These are phyloP conservation scores for Corapipo altera DNA, from an alignment of 2,113 vertebrate species.

Conservation along the genomic window DNA sequence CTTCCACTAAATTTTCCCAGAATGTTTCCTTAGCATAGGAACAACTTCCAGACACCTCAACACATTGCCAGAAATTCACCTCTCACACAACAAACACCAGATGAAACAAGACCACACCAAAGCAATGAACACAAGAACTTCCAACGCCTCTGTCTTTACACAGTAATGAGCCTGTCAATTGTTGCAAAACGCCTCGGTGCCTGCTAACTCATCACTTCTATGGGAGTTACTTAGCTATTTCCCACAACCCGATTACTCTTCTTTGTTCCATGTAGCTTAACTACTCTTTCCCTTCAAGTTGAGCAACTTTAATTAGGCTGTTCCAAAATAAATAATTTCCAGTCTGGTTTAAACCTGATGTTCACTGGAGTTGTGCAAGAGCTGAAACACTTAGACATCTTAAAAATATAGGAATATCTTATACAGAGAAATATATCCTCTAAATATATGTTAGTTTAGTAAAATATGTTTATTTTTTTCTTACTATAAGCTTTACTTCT, in stretches of 20 bases:
- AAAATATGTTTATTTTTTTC: background rate
- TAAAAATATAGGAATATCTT: background rate
- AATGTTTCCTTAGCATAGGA: background rate
- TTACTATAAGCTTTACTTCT: background rate
- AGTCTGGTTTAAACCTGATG: background rate
- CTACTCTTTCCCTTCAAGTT: background rate
- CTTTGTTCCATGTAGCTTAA: background rate
- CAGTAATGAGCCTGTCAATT: background rate
- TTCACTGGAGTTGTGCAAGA: background rate
- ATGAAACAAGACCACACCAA: background rate
- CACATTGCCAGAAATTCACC: background rate
- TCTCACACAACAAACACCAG: background rate
- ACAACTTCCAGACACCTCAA: background rate
- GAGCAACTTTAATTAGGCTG: background rate
- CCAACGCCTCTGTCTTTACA: background rate
- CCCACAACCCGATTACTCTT: background rate
- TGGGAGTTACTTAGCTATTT: accelerated
- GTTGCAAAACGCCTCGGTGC: background rate
- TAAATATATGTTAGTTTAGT: background rate
- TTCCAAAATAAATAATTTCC: background rate
- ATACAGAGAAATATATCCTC: background rate
- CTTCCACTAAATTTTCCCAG: background rate
- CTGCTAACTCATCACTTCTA: background rate
- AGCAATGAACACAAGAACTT: background rate
- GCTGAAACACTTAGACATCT: background rate